Base-by-base conservation (phyloP, 1,140 invertebrate species). In the Aphidius gifuensis region DNA sequence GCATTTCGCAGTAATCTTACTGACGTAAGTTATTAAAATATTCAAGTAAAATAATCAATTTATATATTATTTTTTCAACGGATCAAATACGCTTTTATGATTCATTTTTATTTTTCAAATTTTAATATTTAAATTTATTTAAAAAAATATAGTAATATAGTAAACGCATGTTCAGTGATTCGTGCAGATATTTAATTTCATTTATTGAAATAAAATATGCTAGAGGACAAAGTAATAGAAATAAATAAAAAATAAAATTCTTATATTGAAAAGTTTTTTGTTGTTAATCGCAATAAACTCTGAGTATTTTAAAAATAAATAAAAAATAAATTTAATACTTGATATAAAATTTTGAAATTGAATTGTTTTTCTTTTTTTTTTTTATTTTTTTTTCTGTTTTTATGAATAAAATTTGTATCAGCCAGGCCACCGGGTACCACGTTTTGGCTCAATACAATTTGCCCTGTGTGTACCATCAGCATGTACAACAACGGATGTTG, bases 381-480 rank as follows among this genome's bases (percentile, higher is more conserved):
- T 16, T 6, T 46, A 56, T 49, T 49, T 44, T 47, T 16, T 56
- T 49, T 49, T 21, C 51, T 9, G 5, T 61, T 61, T 42, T 54
- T 5, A 44, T 44, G 43, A 7, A 39, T 58, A n/a, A 16, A 16
- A 46, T 44, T 64, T 58, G 67, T 65, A 77, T 61, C 64, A 88
- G 87, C 85, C 86, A 32, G 86, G 86, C 8, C 87, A 88, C 68
- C 75, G 86, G 60, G 82, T 88, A 8, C 87, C 87, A 3, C 79
- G 85, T 53, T 88, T 84, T 58, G 84, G 82, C 9, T 82, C 83
- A 0, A 76, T 87, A 21, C 84, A 86, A 62, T 88, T 86, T 86
- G 86, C 82, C 3, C 69, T 88, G 6, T 88, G 87, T 67, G 79
- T 85, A 38, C 87, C 87, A 11, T 74, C 83, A 0, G 80, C 82